Evolutionary conservation across 2,113 vertebrate species (phyloP).

Genomic region (Daboia siamensis): DNA sequence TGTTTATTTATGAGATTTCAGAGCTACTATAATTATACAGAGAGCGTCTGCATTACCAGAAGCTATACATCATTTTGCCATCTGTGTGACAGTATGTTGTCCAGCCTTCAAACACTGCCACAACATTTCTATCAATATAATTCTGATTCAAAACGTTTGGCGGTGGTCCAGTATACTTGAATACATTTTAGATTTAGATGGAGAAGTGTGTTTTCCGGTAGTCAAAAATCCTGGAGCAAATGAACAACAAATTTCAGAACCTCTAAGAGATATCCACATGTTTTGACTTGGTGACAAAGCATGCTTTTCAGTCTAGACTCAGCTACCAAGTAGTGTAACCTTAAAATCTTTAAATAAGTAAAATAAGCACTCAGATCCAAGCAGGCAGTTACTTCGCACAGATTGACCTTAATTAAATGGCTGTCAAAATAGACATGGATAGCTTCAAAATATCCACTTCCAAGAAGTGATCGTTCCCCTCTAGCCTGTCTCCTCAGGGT

Average conservation of each 20-base stretch:
- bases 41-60: slow-evolving; percentile 8
- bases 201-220: not conserved
- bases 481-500: not conserved
- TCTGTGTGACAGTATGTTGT: not conserved
- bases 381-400: not conserved
- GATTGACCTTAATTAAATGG: not conserved
- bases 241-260: not conserved
- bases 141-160: slow-evolving; percentile 3
- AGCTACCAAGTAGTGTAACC: not conserved
- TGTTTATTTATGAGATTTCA: slow-evolving; percentile 25
- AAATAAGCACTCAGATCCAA: not conserved
- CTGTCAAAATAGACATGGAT: not conserved
- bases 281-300: not conserved
- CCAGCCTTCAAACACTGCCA: slow-evolving; percentile 1
- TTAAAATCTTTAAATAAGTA: not conserved
- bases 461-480: not conserved
- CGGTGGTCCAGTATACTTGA: not conserved
- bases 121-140: not conserved
- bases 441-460: not conserved
- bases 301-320: not conserved
- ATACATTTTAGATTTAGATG: not conserved
- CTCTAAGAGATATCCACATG: not conserved
- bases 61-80: slow-evolving; percentile 10
- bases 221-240: not conserved
- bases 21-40: not conserved